Evolutionary conservation across 1,140 invertebrate genomes (phyloP).

Genomic region (Pantala flavescens): DNA sequence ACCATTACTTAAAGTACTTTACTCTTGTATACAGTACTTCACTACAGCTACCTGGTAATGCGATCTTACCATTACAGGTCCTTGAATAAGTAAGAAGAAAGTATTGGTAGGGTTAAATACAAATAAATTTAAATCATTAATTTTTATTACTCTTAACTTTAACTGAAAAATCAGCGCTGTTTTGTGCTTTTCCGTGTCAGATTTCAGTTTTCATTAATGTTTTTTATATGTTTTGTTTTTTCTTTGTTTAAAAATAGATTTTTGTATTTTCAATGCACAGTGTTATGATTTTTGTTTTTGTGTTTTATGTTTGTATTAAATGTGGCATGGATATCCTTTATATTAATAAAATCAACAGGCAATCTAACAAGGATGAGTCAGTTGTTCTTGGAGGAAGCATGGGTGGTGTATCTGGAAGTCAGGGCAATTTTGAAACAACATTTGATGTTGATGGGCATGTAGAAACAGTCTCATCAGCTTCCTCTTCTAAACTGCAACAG

Average conservation of each 20-base stretch:
- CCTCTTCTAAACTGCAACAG: slow-evolving; percentile 25
- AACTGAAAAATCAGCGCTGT: no score
- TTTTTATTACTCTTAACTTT: no score
- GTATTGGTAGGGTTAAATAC: no score
- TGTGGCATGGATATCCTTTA: not conserved
- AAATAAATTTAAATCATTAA: no score
- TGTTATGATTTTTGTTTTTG: slow-evolving; percentile 15
- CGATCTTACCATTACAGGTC: no score
- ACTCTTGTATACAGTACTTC: no score
- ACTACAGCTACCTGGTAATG: no score
- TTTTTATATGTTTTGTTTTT: not conserved
- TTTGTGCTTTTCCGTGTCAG: no score
- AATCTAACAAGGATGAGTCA: slow-evolving; percentile 21
- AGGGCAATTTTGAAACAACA: slow-evolving; percentile 62
- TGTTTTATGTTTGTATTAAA: slow-evolving; percentile 17
- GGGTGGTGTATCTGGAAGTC: not conserved
- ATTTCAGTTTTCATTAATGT: no score
- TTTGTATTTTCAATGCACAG: slow-evolving; percentile 14
- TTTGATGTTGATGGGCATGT: slow-evolving; percentile 76
- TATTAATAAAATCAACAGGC: slow-evolving; percentile 19
- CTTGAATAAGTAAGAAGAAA: no score
- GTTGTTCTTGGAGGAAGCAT: slow-evolving; percentile 11
- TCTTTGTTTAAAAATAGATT: not conserved
- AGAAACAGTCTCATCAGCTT: slow-evolving; percentile 41
- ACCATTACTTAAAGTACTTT: no score